Base-by-base conservation (phyloP, 2,888 invertebrate genomes). In the Poecilobothrus nobilitatus region DNA sequence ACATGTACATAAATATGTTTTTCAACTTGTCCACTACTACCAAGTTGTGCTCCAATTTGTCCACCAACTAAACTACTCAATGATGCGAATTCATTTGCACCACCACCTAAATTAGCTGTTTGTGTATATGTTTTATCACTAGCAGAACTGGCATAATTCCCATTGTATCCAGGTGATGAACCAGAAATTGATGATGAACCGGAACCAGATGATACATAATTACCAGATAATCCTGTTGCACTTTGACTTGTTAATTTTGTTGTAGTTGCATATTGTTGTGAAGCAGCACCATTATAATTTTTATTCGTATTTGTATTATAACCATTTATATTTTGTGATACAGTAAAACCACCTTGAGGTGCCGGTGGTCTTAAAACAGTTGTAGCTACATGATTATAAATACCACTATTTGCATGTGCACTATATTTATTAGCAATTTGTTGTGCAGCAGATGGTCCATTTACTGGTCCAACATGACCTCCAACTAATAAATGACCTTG, bases 1-100 rank as follows among this genome's bases (percentile, higher is more conserved):
- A 92, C 91, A 79, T 92, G 92, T 7, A 93, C 92, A 83, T 92
- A 93, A 4, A 93, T 92, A 78, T 92, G 92, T 76, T 93, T 93
- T 80, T 92, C 92, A 76, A 91, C 87, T 68, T 89, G 53, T 18
- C 71, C 70, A 61, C 68, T 68, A 65, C 70, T 70, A 21, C 68
- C 70, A 65, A 68, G 69, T 21, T 70, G 69, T 20, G 37, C 70
- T 41, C 67, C 44, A 41, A 41, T 41, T 41, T 41, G 9, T 6
- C 6, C 15, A 18, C n/a, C 53, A 18, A 15, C n/a, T 0, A 61
- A 67, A 9, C 70, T 70, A 10, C 68, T 65, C 0, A 68, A 66
- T 1, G 61, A 69, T 22, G 68, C 66, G 1, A 67, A 63, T 10
- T 66, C 70, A 68, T 68, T 27, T 66, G 70, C 27, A 62, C 65